phyloP scores from a whole-genome alignment of 2,113 vertebrate genomes.

The Dicentrarchus labrax region DNA sequence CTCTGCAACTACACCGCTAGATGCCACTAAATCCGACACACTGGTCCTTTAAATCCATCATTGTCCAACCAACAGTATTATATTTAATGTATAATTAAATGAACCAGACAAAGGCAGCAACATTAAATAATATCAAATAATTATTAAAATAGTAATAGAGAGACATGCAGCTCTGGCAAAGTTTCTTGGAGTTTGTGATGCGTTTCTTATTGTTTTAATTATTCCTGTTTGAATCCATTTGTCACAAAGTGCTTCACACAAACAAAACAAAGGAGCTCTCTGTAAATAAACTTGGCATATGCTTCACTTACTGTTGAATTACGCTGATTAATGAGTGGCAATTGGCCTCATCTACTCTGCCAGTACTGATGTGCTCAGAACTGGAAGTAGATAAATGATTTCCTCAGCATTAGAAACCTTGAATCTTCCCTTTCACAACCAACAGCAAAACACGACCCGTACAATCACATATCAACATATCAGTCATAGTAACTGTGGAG shows the following conservation, averaged over 20 bases:
- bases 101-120: too few relatives aligned
- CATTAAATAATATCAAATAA: not conserved
- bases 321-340: conserved; percentile 18
- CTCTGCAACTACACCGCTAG: too few relatives aligned
- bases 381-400: not conserved
- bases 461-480: not conserved
- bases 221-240: conserved; percentile 7
- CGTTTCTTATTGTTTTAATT: not conserved
- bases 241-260: not conserved
- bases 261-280: not conserved
- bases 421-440: not conserved
- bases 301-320: conserved; percentile 20
- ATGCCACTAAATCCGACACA: too few relatives aligned
- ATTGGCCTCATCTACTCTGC: conserved; percentile 14
- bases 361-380: conserved; percentile 5
- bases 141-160: not conserved
- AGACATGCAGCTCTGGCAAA: not conserved
- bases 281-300: conserved; percentile 16
- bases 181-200: not conserved
- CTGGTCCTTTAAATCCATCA: too few relatives aligned
- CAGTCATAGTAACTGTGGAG: not conserved
- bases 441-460: not conserved
- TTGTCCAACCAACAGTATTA: too few relatives aligned
- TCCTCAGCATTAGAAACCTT: not conserved
- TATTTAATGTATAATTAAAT: too few relatives aligned